Percentiles rank a stretch among this genome's conserved stretches.
Conservation (phyloP, 1,140 invertebrate species). For the Diorhabda sublineata region DNA sequence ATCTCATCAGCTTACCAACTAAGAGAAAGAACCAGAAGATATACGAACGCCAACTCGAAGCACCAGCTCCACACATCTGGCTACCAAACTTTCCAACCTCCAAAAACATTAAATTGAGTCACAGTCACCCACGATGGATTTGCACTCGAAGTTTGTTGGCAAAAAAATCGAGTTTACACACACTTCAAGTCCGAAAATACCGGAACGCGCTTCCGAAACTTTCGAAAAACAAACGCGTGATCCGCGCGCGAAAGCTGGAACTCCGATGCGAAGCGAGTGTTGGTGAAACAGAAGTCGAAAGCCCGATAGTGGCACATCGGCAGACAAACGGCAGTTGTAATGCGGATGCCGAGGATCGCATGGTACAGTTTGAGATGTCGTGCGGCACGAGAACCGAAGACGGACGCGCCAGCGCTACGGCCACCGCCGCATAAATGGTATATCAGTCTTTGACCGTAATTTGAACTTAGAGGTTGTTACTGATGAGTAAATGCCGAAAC, state of each 20-base stretch:
- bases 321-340: conserved; percentile 27
- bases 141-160: too few relatives aligned
- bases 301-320: conserved; percentile 10
- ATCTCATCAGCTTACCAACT: background rate
- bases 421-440: background rate
- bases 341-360: conserved; percentile 27
- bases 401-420: conserved; percentile 22
- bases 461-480: background rate
- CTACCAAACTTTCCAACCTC: conserved; percentile 3
- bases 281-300: background rate
- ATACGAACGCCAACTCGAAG: background rate
- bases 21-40: conserved; percentile 11
- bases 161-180: too few relatives aligned
- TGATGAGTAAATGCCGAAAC: too few relatives aligned
- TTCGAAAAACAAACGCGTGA: background rate
- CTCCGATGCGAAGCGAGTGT: background rate
- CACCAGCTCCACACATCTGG: conserved; percentile 7
- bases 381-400: conserved; percentile 16
- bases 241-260: background rate
- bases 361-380: conserved; percentile 18
- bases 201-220: too few relatives aligned
- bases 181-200: too few relatives aligned
- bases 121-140: too few relatives aligned
- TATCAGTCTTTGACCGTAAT: background rate
- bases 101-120: background rate